These are phyloP conservation scores for Hermetia illucens DNA, from an alignment of 1,140 invertebrate genomes.

Conservation along the genomic window DNA sequence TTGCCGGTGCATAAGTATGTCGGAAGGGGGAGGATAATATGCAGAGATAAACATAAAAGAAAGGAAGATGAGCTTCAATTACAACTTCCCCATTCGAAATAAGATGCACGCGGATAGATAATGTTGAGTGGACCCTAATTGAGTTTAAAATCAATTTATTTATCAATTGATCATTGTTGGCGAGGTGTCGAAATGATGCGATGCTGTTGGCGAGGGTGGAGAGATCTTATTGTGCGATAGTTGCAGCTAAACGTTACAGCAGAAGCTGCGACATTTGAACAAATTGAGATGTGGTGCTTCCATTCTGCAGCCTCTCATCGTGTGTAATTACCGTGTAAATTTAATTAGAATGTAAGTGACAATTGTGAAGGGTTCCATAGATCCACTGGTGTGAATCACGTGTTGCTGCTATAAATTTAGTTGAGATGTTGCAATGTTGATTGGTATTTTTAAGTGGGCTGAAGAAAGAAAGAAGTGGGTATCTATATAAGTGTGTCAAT, in stretches of 20 bases:
- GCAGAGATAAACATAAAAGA: no score
- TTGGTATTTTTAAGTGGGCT: conserved; percentile 7
- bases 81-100: no score
- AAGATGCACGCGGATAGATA: no score
- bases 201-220: conserved; percentile 7
- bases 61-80: no score
- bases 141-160: conserved; percentile 32
- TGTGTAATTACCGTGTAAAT: conserved; percentile 30
- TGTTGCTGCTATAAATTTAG: conserved; percentile 8
- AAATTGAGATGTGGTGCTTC: no score
- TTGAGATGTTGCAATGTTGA: conserved; percentile 19
- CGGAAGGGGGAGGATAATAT: no score
- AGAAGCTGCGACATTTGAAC: background rate
- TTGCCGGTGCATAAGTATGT: no score
- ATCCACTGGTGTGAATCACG: conserved; percentile 6
- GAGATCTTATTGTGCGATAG: conserved; percentile 2
- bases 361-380: background rate
- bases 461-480: background rate
- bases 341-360: conserved; percentile 23
- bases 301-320: no score
- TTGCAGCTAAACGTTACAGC: background rate
- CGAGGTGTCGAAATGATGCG: background rate
- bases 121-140: no score
- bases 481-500: background rate
- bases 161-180: conserved; percentile 7